Evolutionary conservation across 2,888 invertebrate species (phyloP).

Genomic region (Actias luna): DNA sequence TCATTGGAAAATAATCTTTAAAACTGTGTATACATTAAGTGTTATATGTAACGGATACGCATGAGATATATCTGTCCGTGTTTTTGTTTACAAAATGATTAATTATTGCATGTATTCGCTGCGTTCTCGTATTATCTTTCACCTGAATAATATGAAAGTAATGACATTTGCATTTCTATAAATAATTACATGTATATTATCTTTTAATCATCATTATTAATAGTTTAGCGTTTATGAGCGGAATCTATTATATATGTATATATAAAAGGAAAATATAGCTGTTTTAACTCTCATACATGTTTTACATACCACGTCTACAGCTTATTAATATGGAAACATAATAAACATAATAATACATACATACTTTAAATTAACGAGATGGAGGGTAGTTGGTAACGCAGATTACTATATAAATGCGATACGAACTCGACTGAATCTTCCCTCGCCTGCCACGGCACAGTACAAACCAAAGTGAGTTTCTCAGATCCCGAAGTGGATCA

Average conservation of each 20-base stretch:
- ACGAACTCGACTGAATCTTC: no score
- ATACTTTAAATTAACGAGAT: no score
- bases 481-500: no score
- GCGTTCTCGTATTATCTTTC: slow-evolving; percentile 1
- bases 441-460: no score
- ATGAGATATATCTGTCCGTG: not conserved
- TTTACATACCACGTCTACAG: no score
- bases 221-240: not conserved
- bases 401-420: no score
- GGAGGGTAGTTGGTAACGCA: no score
- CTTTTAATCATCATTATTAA: not conserved
- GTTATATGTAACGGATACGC: not conserved
- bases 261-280: no score
- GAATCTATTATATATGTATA: not conserved
- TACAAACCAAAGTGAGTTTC: no score
- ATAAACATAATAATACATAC: no score
- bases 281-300: no score
- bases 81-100: slow-evolving; percentile 7
- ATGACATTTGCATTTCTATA: slow-evolving; percentile 9
- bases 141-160: slow-evolving; percentile 6
- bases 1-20: not conserved
- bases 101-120: not conserved
- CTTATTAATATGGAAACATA: no score
- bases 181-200: slow-evolving; percentile 6
- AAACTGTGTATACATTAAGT: not conserved